Evolutionary conservation across 2,888 invertebrate genomes (phyloP).

Genomic region (Cataglyphis cursor): DNA sequence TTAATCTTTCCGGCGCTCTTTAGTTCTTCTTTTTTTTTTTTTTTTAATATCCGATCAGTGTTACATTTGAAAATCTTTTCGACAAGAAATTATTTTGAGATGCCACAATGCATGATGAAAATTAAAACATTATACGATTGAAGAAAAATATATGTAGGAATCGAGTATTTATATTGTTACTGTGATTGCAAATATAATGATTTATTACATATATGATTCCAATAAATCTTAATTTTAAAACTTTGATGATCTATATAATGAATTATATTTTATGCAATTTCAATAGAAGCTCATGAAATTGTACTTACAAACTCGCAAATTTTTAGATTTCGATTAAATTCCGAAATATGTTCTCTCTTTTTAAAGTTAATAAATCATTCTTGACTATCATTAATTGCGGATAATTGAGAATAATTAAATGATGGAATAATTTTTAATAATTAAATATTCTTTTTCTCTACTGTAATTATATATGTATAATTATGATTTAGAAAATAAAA

Average conservation of each 20-base stretch:
- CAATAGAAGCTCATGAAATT: background rate
- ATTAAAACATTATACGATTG: background rate
- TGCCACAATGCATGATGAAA: background rate
- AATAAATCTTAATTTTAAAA: background rate
- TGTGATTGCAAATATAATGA: background rate
- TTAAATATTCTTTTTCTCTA: background rate
- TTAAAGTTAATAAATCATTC: background rate
- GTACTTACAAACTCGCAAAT: background rate
- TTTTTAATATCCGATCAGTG: background rate
- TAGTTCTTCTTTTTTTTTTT: background rate
- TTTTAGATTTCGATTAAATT: background rate
- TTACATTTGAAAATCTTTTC: background rate
- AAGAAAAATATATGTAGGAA: background rate
- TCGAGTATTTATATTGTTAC: background rate
- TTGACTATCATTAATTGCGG: background rate
- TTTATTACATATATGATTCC: background rate
- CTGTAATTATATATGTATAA: background rate
- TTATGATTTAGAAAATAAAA: background rate
- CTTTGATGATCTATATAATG: background rate
- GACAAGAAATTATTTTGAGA: background rate
- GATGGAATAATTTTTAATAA: background rate
- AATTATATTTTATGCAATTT: background rate
- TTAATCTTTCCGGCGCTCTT: constrained; percentile 21
- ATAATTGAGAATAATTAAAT: background rate
- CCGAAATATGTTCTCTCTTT: background rate